phyloP scores from a whole-genome alignment of 1,140 invertebrate genomes.

The Matsumurasca onukii region DNA sequence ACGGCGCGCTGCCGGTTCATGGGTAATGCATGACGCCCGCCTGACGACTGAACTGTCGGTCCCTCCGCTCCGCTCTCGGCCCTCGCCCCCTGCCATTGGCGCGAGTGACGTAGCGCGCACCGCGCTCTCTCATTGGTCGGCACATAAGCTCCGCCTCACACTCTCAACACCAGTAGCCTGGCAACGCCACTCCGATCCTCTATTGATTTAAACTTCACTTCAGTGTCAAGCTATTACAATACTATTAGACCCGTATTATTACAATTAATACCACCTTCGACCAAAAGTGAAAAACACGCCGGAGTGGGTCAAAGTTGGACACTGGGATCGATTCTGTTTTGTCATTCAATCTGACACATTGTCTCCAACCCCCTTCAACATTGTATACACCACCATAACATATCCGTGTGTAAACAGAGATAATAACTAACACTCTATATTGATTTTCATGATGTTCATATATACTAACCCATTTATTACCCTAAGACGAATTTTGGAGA shows the following conservation, averaged over 20 bases:
- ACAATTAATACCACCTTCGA: constrained; percentile 24
- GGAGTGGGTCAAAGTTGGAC: not conserved
- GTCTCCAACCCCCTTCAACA: not conserved
- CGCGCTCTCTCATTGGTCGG: constrained; percentile 34
- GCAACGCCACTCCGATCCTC: constrained; percentile 37
- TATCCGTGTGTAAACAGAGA: too few species aligned
- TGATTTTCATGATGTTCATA: too few species aligned
- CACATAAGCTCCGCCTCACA: constrained; percentile 32
- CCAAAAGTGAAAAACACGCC: constrained; percentile 12
- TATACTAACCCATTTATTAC: too few species aligned
- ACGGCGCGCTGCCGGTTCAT: constrained; percentile 49
- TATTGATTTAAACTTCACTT: constrained; percentile 31
- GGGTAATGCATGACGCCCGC: constrained; percentile 59
- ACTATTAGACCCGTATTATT: constrained; percentile 30
- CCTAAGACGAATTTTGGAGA: too few species aligned
- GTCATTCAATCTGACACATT: constrained; percentile 23
- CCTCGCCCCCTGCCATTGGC: constrained; percentile 21
- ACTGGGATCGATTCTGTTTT: constrained; percentile 26
- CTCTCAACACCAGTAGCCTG: constrained; percentile 34
- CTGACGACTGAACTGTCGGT: constrained; percentile 50
- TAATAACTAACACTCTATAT: too few species aligned
- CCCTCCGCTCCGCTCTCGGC: constrained; percentile 32
- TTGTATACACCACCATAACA: too few species aligned
- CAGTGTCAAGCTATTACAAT: constrained; percentile 27
- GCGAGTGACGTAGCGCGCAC: constrained; percentile 29